Evolutionary conservation across 1,140 invertebrate genomes (phyloP), one percentile per base, ranked within the genome.

Genomic region (Stegodyphus mimosarum): DNA sequence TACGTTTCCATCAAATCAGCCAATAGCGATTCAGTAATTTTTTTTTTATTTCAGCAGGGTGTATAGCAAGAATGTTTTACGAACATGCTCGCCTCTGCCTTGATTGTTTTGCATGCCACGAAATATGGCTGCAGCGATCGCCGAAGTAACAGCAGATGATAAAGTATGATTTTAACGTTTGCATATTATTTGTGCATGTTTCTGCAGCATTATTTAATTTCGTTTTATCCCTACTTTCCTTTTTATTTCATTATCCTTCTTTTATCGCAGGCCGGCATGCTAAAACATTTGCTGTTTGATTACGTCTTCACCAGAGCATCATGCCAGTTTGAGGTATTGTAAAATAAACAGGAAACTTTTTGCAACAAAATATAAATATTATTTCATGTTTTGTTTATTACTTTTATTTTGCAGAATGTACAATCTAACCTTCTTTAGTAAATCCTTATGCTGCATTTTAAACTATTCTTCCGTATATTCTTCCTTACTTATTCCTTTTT

Each of bases 271-370:
- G 85, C 77, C 60, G 77, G 85, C 85, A 86, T 86, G 85, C 52
- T 80, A 80, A 80, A 80, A 77, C 76, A 70, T 67, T 74, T 80
- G 74, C 75, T 86, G 74, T 66, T 86, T 73, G 85, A 86, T 80
- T 77, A 67, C 85, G 18, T 86, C 85, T 86, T 86, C 76, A 74
- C 71, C n/a, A 86, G 71, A 80, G 85, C 85, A 86, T 86, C 85
- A 49, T 86, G 85, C 77, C 85, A 86, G 66, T 74, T 80, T 69
- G 85, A 86, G 85, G 85, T 86, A 86, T 66, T 18, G 15, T 72
- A 72, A 60, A 17, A 13, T 9, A 49, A n/a, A 72, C 7, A 6
- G 7, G 6, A 72, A 10, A 9, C 17, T 49, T n/a, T 11, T 9
- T 11, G n/a, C 7, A 72, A 72, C 11, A 72, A 49, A 13, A 2